phyloP scores from a whole-genome alignment of 1,140 invertebrate genomes.

The Wiebesia pumilae region DNA sequence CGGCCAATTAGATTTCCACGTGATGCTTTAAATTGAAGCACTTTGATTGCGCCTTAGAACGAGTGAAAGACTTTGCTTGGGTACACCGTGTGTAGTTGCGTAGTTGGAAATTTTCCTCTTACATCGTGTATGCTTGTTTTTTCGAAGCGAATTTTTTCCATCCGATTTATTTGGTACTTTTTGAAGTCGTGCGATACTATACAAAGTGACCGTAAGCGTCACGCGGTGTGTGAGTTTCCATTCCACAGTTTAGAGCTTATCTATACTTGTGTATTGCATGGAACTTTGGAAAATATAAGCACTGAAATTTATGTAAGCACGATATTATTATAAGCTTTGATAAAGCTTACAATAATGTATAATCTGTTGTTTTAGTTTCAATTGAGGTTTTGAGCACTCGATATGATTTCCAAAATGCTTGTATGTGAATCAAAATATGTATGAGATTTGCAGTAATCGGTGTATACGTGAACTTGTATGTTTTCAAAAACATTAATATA shows the following conservation, averaged over 20 bases:
- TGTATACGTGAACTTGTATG: not conserved
- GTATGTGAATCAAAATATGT: not conserved
- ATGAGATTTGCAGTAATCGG: not conserved
- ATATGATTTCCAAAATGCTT: not conserved
- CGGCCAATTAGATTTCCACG: slow-evolving; percentile 39
- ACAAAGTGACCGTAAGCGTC: too few relatives aligned
- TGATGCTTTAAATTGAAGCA: slow-evolving; percentile 40
- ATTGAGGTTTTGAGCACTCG: not conserved
- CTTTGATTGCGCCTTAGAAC: slow-evolving; percentile 27
- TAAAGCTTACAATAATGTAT: too few relatives aligned
- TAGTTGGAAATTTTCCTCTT: not conserved
- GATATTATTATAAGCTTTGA: too few relatives aligned
- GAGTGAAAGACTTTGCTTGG: not conserved
- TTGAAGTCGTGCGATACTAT: not conserved
- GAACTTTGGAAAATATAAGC: not conserved
- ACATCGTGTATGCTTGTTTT: not conserved
- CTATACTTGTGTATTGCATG: not conserved
- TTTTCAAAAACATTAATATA: not conserved
- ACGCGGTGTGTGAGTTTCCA: too few relatives aligned
- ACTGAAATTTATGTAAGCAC: too few relatives aligned
- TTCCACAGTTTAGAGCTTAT: too few relatives aligned
- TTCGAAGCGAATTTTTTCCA: not conserved
- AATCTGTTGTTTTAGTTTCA: too few relatives aligned
- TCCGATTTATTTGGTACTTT: not conserved
- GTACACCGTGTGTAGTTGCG: not conserved